These are phyloP conservation scores for Sebastes oblongus DNA, from an alignment of 2,797 vertebrate genomes.

Conservation along the genomic window DNA sequence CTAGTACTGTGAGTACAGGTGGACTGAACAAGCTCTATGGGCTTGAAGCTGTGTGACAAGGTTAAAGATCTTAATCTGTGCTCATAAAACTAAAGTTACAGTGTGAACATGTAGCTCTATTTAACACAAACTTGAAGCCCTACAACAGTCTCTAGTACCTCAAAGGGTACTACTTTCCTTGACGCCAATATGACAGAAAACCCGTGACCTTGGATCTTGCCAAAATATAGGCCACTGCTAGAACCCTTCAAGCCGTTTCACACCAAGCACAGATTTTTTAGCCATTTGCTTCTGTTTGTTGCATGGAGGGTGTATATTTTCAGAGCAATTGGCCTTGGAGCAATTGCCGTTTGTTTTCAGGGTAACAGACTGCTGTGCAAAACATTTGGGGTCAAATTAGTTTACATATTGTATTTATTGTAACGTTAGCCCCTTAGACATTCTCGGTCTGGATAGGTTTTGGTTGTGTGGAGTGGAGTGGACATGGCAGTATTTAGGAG, in stretches of 20 bases:
- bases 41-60: neutral
- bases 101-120: neutral
- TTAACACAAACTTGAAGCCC: neutral
- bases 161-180: neutral
- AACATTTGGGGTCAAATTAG: too few relatives aligned
- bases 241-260: neutral
- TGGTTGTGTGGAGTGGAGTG: too few relatives aligned
- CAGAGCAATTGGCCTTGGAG: too few relatives aligned
- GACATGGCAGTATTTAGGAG: too few relatives aligned
- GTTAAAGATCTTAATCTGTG: neutral
- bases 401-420: too few relatives aligned
- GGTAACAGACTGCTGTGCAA: too few relatives aligned
- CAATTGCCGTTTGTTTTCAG: too few relatives aligned
- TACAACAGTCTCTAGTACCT: neutral
- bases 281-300: too few relatives aligned
- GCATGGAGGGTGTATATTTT: too few relatives aligned
- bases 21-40: neutral
- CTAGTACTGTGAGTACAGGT: neutral
- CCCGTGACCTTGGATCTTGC: neutral
- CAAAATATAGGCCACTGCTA: neutral
- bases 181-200: neutral
- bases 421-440: too few relatives aligned
- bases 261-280: too few relatives aligned
- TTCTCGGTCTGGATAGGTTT: too few relatives aligned
- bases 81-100: neutral